Percentiles rank a stretch among this genome's conserved stretches.
These are phyloP conservation scores for Portevinia maculata DNA, from an alignment of 2,888 invertebrate genomes.

Conservation along the genomic window DNA sequence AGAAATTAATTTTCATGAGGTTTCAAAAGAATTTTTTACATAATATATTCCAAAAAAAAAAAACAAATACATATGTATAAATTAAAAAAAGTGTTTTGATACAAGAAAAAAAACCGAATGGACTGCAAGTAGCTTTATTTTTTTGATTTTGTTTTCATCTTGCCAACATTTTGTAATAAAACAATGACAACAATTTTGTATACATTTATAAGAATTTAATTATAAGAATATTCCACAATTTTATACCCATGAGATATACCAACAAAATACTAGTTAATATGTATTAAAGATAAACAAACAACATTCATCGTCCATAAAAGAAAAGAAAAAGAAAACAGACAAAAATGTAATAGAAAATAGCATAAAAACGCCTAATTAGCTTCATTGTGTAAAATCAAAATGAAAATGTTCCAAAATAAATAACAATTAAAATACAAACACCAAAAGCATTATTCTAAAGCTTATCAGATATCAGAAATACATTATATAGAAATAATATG, in stretches of 20 bases:
- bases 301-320: slow-evolving; percentile 65
- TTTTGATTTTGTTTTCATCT: slow-evolving; percentile 11
- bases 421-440: slow-evolving; percentile 9
- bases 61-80: slow-evolving; percentile 19
- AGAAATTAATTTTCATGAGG: slow-evolving; percentile 41
- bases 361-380: slow-evolving; percentile 50
- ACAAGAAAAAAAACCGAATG: slow-evolving; percentile 35
- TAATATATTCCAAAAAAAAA: slow-evolving; percentile 1
- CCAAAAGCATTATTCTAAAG: slow-evolving; percentile 60
- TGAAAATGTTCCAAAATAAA: slow-evolving; percentile 55
- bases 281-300: slow-evolving; percentile 31
- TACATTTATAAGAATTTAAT: slow-evolving; percentile 59
- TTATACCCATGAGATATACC: slow-evolving; percentile 59
- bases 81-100: slow-evolving; percentile 2
- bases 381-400: slow-evolving; percentile 59
- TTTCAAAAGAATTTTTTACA: slow-evolving; percentile 45
- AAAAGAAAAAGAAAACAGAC: not conserved
- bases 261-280: slow-evolving; percentile 36
- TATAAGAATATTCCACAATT: slow-evolving; percentile 53
- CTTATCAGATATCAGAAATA: slow-evolving; percentile 49
- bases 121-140: slow-evolving; percentile 42
- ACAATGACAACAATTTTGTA: slow-evolving; percentile 70
- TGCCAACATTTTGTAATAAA: slow-evolving; percentile 47
- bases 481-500: slow-evolving; percentile 18
- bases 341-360: slow-evolving; percentile 38